Base-by-base conservation (phyloP, 2,797 vertebrate genomes). In the Muraenolepis orangiensis region DNA sequence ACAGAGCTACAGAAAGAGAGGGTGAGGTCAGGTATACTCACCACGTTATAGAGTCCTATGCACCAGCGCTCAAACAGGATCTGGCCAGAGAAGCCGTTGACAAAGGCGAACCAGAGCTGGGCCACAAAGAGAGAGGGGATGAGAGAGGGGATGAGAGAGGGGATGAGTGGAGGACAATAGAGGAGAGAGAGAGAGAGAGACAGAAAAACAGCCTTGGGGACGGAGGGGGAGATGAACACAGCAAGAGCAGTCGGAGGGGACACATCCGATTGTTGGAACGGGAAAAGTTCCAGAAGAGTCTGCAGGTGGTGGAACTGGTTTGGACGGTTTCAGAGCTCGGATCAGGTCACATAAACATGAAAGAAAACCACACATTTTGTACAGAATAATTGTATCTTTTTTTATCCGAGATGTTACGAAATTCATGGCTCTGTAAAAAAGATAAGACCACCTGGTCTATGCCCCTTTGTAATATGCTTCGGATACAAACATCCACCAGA, bases 21-120 rank as follows among this genome's bases (percentile, higher is more conserved):
- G 82, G 69, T 82, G 74, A 16, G 38, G 79, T 26, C 57, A 64
- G 57, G 23, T 64, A 85, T 75, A 95, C 97, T 96, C 94, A 99
- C 98, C 96, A 99, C 98, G 0, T 99, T 99, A 91, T 99, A 99
- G 77, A 99, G 92, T 87, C 98, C 96, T 38, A 99, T 99, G 90
- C 98, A 99, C 98, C 98, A 99, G 70, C 97, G 95, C 81, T 99
- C 98, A 93, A 99, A 99, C 51, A 99, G 92, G 93, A 99, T 98
- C 95, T 99, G 98, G 34, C 98, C 98, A 29, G 98, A 99, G 94
- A 99, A 99, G 85, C 97, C 98, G 83, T 98, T 99, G 86, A 99
- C 95, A 77, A 99, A 99, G 79, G 98, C 97, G 87, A 99, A 99
- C 98, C 98, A 99, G 90, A 99, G 96, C 98, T 99, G 94, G 77